Evolutionary conservation across 2,888 invertebrate genomes (phyloP).

Genomic region (Lepas anatifera): DNA sequence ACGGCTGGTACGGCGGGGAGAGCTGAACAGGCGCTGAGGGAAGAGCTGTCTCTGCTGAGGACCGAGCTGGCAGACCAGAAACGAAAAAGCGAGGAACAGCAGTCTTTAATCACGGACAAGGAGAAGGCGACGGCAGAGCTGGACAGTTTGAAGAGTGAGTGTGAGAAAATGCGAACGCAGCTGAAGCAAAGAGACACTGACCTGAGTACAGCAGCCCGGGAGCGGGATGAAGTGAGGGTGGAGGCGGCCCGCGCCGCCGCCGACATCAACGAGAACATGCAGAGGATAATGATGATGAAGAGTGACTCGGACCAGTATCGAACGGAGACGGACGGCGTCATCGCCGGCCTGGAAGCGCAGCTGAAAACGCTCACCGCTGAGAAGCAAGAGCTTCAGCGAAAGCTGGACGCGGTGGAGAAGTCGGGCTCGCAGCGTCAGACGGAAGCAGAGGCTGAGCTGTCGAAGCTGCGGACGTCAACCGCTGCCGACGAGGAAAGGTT

Average conservation of each 20-base stretch:
- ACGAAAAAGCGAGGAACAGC: constrained; percentile 28
- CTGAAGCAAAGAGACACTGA: not conserved
- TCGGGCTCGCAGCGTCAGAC: not conserved
- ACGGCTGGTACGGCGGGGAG: not conserved
- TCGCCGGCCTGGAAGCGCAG: constrained; percentile 7
- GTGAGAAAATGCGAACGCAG: too few species aligned
- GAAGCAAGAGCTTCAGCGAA: not conserved
- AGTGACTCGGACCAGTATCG: not conserved
- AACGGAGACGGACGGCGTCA: not conserved
- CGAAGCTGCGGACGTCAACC: not conserved
- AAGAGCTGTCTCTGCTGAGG: constrained; percentile 26
- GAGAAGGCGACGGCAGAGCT: not conserved
- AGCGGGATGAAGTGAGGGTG: not conserved
- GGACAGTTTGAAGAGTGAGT: not conserved
- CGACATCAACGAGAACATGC: constrained; percentile 10
- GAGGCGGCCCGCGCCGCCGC: constrained; percentile 7
- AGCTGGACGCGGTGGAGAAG: not conserved
- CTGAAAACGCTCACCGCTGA: not conserved
- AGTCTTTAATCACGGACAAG: not conserved
- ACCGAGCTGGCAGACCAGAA: constrained; percentile 35
- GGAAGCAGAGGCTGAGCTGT: not conserved
- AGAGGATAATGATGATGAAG: constrained; percentile 9
- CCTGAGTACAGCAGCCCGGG: not conserved
- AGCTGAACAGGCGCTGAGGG: constrained; percentile 22
- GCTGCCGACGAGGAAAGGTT: not conserved